phyloP scores from a whole-genome alignment of 2,888 invertebrate genomes.

The Leucoma salicis region DNA sequence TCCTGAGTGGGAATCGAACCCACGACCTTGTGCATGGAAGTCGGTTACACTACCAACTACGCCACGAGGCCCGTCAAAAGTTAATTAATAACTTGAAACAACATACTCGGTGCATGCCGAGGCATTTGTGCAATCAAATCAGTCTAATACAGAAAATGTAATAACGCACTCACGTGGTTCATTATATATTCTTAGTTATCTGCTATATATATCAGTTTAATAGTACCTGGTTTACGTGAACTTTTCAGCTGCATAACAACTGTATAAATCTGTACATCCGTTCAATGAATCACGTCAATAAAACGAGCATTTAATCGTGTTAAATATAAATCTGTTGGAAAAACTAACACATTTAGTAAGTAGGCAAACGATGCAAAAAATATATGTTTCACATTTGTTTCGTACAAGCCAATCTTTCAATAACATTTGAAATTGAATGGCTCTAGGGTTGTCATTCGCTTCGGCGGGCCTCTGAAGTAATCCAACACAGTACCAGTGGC shows the following conservation, averaged over 20 bases:
- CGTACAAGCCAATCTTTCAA: slow-evolving; percentile 32
- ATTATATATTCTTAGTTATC: no score
- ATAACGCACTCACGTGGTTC: no score
- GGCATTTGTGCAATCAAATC: no score
- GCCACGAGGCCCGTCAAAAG: no score
- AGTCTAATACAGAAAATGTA: no score
- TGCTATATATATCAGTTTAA: no score
- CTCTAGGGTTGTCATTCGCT: slow-evolving; percentile 14
- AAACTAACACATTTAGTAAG: slow-evolving; percentile 16
- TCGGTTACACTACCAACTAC: no score
- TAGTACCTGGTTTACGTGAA: not conserved
- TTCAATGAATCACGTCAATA: slow-evolving; percentile 4
- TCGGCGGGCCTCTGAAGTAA: not conserved
- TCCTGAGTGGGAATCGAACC: no score
- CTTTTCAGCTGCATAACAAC: slow-evolving; percentile 1
- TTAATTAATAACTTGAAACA: no score
- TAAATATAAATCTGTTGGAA: slow-evolving; percentile 5
- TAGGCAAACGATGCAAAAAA: slow-evolving; percentile 9
- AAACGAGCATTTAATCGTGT: slow-evolving; percentile 5
- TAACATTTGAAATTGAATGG: slow-evolving; percentile 16
- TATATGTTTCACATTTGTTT: slow-evolving; percentile 18
- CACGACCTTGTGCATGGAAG: no score
- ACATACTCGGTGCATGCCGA: no score
- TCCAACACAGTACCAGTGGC: no score
- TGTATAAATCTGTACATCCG: slow-evolving; percentile 1